phyloP scores from a whole-genome alignment of 2,888 invertebrate genomes.

The Archips xylosteana region DNA sequence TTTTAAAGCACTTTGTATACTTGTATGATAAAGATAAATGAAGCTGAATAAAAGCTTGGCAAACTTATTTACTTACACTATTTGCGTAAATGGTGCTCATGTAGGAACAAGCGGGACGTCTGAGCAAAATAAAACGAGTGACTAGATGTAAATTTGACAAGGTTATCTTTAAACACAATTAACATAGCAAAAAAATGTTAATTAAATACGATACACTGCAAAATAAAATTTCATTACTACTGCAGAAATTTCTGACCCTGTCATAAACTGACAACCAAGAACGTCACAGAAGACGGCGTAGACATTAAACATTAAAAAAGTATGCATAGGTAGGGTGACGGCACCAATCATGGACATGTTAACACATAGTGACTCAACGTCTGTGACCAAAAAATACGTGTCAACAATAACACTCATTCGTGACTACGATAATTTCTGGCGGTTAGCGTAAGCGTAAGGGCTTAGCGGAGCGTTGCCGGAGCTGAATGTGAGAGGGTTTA shows the following conservation, averaged over 20 bases:
- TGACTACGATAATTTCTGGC: no score
- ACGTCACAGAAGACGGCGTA: not conserved
- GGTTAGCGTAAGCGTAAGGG: no score
- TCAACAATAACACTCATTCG: no score
- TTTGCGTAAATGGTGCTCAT: not conserved
- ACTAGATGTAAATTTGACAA: not conserved
- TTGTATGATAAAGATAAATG: no score
- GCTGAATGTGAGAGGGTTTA: no score
- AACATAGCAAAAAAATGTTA: conserved; percentile 2
- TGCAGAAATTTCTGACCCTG: not conserved
- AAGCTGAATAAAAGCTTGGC: no score
- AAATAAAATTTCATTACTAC: conserved; percentile 5
- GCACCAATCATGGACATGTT: no score
- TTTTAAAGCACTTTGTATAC: no score
- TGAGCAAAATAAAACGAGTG: not conserved
- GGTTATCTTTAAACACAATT: not conserved
- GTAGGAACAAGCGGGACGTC: not conserved
- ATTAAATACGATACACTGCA: not conserved
- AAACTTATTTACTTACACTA: not conserved
- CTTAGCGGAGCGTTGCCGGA: no score
- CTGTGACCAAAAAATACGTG: no score
- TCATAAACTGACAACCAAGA: not conserved
- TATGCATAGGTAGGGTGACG: not conserved
- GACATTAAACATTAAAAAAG: not conserved
- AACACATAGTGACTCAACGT: no score